Conservation (phyloP, 2,113 vertebrate species). For the Nesogale talazaci region DNA sequence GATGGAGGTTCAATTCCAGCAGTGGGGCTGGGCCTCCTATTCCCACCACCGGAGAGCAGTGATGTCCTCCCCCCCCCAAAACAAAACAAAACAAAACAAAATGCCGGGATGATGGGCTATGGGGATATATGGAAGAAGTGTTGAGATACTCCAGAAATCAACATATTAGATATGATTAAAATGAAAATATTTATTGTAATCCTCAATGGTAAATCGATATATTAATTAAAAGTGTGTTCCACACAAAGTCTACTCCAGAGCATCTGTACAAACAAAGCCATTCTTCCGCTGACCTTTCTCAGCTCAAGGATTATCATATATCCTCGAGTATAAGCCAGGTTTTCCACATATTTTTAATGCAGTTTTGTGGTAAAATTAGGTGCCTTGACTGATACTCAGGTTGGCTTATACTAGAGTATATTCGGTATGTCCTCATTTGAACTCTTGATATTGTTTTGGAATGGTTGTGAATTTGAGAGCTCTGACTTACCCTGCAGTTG, state of each 20-base stretch:
- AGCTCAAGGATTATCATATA: neutral
- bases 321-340: too few relatives aligned
- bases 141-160: neutral
- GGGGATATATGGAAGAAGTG: neutral
- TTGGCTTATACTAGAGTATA: too few relatives aligned
- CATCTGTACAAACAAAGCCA: neutral
- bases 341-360: neutral
- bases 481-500: neutral
- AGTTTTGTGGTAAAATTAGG: too few relatives aligned
- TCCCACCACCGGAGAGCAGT: too few relatives aligned
- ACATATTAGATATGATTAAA: neutral
- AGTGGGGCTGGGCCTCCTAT: too few relatives aligned
- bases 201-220: neutral
- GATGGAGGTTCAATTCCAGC: too few relatives aligned
- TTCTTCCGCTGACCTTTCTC: neutral
- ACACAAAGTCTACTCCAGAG: neutral
- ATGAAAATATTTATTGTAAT: slow-evolving; percentile 2
- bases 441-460: neutral
- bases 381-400: too few relatives aligned
- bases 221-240: neutral
- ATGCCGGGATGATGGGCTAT: neutral
- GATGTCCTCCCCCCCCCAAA: too few relatives aligned
- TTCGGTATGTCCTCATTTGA: too few relatives aligned
- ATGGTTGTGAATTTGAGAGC: neutral
- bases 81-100: too few relatives aligned